A percentile compares a stretch with the other conserved stretches of the same genome.
phyloP scores from a whole-genome alignment of 2,888 invertebrate species.

The Mythimna pallens region DNA sequence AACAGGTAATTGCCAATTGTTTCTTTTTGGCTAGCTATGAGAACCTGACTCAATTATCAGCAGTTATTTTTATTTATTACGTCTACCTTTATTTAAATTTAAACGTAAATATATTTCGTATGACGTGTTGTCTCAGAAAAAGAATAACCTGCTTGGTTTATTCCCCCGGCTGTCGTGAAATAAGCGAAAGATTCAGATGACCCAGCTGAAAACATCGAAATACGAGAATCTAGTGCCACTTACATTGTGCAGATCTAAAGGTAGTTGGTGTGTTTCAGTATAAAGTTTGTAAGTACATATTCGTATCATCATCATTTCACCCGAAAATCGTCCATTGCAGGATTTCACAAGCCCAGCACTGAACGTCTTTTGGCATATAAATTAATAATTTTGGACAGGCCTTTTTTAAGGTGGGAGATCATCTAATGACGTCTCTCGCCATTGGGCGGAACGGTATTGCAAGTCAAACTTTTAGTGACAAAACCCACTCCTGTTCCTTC shows the following conservation, averaged over 20 bases:
- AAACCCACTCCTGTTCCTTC: too few relatives aligned
- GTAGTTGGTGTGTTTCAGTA: neutral
- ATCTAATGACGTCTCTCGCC: too few relatives aligned
- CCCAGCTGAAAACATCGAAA: conserved; percentile 27
- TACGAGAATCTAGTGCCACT: conserved; percentile 16
- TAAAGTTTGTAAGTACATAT: neutral
- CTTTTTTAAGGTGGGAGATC: too few relatives aligned
- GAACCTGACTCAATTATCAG: neutral
- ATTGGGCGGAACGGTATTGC: too few relatives aligned
- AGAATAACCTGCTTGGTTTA: conserved; percentile 16
- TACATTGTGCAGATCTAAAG: conserved; percentile 11
- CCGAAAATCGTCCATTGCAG: too few relatives aligned
- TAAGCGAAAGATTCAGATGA: conserved; percentile 26
- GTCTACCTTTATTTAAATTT: neutral
- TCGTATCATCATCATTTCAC: too few relatives aligned
- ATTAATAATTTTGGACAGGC: too few relatives aligned
- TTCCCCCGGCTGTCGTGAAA: conserved; percentile 28
- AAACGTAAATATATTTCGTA: conserved; percentile 8
- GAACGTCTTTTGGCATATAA: too few relatives aligned
- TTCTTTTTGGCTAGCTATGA: too few relatives aligned
- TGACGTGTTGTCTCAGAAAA: conserved; percentile 6
- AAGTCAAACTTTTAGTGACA: too few relatives aligned
- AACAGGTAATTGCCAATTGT: too few relatives aligned
- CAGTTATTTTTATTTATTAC: neutral
- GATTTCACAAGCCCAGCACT: too few relatives aligned